Base-by-base conservation (phyloP, 2,888 invertebrate genomes). In the Drosophila demipolita region DNA sequence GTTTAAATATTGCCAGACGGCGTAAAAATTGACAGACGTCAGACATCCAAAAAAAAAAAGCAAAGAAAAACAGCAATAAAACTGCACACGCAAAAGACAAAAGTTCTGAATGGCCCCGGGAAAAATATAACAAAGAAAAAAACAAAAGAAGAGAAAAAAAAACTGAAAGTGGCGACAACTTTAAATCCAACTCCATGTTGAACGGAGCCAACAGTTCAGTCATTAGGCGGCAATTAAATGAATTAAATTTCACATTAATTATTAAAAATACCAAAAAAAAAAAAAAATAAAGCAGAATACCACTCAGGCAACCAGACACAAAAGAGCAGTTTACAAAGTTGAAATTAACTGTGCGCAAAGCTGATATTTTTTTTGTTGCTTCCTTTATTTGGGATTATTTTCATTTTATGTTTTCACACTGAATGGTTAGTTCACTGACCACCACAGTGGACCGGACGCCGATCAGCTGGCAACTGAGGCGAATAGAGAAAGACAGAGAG, bases 1-100 rank as follows among this genome's bases (percentile, higher is more conserved):
- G 87, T 85, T 87, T 85, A 83, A 85, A 81, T 80, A 84, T 80
- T 71, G 72, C 75, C 87, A 85, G 85, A 87, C 85, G 76, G 85
- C 87, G 81, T 87, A 75, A 82, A 87, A 84, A 82, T 87, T 87
- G 87, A 87, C 87, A 85, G 80, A 85, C 84, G 76, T 73, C 83
- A 73, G 76, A 57, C 69, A 84, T 54, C 67, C 84, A 69, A 78
- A 83, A 78, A 63, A 63, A 58, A 59, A 63, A 66, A 61, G 29
- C 1, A 49, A 38, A 29, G 33, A n/a, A 48, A 29, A 54, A 42
- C 61, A 52, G 35, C 38, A 62, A 63, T 17, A 65, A 66, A 58
- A 33, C 48, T 36, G 49, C 59, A 48, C 36, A 66, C 20, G 75
- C 59, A 75, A 61, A 69, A 65, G 64, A 62, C 65, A 78, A 53